phyloP scores from a whole-genome alignment of 2,113 vertebrate genomes.

The Chaetorhynchus papuensis region DNA sequence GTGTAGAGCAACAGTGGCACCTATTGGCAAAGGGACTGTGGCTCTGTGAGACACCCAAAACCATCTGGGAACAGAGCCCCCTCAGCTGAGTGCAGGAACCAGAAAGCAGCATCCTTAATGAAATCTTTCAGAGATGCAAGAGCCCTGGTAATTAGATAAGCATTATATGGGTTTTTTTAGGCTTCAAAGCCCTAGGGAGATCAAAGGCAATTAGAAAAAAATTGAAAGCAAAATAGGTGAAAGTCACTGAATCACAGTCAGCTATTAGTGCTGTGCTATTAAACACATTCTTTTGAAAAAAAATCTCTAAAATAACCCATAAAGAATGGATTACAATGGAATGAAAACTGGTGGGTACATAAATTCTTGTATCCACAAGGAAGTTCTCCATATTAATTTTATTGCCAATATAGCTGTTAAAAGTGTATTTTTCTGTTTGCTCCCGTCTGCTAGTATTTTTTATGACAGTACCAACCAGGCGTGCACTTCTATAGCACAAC shows the following conservation, averaged over 20 bases:
- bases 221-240: background rate
- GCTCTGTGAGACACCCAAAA: background rate
- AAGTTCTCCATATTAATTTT: background rate
- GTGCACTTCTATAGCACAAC: background rate
- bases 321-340: background rate
- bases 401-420: background rate
- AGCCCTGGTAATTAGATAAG: background rate
- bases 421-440: background rate
- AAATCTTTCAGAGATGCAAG: background rate
- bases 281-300: background rate
- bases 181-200: background rate
- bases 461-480: background rate
- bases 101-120: background rate
- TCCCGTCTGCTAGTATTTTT: background rate
- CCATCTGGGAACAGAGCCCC: background rate
- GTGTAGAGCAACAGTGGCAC: constrained; percentile 17
- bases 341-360: background rate
- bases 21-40: background rate
- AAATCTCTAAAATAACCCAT: background rate
- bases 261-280: background rate
- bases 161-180: background rate
- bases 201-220: background rate
- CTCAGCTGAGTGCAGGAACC: background rate
- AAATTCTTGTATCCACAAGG: background rate
- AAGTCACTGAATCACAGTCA: background rate